Evolutionary conservation across 2,888 invertebrate species (phyloP).

Genomic region (Eupithecia dodoneata): DNA sequence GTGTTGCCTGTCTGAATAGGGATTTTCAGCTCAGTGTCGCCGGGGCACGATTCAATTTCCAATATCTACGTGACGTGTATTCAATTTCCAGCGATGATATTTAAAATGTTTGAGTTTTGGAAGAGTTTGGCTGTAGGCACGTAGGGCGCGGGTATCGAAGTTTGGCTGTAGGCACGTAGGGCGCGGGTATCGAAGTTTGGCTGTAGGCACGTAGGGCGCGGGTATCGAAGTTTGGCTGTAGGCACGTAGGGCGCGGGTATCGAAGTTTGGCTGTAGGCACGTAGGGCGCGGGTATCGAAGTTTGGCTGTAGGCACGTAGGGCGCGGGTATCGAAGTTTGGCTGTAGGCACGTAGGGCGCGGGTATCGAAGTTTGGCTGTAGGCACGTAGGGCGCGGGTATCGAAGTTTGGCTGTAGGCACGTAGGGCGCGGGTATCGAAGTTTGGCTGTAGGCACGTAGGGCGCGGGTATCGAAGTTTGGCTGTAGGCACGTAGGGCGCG

Average conservation of each 20-base stretch:
- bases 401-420: constrained; percentile 32
- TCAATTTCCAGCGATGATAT: constrained; percentile 36
- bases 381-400: constrained; percentile 8
- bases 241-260: constrained; percentile 8
- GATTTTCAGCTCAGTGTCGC: constrained; percentile 27
- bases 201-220: constrained; percentile 10
- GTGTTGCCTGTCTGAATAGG: constrained; percentile 30
- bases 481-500: constrained; percentile 10
- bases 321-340: constrained; percentile 31
- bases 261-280: constrained; percentile 32
- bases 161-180: constrained; percentile 9
- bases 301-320: constrained; percentile 28
- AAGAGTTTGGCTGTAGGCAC: constrained; percentile 34
- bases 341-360: constrained; percentile 10
- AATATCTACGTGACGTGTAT: constrained; percentile 44
- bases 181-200: constrained; percentile 31
- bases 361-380: constrained; percentile 31
- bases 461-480: constrained; percentile 31
- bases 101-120: constrained; percentile 46
- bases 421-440: constrained; percentile 16
- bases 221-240: constrained; percentile 31
- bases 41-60: constrained; percentile 44
- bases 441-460: constrained; percentile 28
- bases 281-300: constrained; percentile 16
- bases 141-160: constrained; percentile 5